Evolutionary conservation across 2,888 invertebrate genomes (phyloP).

Genomic region (Boloria selene): DNA sequence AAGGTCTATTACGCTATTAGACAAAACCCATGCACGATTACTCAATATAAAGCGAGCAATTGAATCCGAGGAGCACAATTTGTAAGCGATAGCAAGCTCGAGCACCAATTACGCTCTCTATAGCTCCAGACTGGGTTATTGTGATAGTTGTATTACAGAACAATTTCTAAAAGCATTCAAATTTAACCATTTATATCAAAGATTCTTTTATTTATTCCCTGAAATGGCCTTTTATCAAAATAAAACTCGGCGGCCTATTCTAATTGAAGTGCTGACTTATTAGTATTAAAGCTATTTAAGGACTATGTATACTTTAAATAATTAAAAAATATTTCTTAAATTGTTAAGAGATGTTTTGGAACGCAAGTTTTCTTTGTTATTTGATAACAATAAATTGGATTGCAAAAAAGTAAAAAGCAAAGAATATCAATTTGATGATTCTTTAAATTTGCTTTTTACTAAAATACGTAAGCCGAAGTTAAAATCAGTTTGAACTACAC

Average conservation of each 20-base stretch:
- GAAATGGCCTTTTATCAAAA: slow-evolving; percentile 13
- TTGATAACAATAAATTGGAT: too few relatives aligned
- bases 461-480: too few relatives aligned
- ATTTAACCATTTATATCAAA: slow-evolving; percentile 30
- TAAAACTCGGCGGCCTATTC: neutral
- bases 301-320: neutral
- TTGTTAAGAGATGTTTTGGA: neutral
- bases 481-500: too few relatives aligned
- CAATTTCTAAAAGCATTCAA: slow-evolving; percentile 33
- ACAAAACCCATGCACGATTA: slow-evolving; percentile 40
- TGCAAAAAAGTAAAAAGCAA: too few relatives aligned
- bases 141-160: slow-evolving; percentile 39
- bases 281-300: neutral
- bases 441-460: too few relatives aligned
- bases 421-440: too few relatives aligned
- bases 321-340: neutral
- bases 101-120: slow-evolving; percentile 45
- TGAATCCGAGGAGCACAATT: slow-evolving; percentile 45
- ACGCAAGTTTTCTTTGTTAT: too few relatives aligned
- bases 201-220: slow-evolving; percentile 11
- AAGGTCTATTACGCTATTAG: slow-evolving; percentile 33
- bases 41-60: slow-evolving; percentile 40
- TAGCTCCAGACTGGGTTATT: slow-evolving; percentile 32
- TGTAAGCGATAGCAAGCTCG: slow-evolving; percentile 43
- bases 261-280: slow-evolving; percentile 11